Evolutionary conservation across 37 sponge, comb jelly and placozoan genomes (phyloP), one percentile per base, ranked within the genome.

Genomic region (Cliona cf. orientalis): DNA sequence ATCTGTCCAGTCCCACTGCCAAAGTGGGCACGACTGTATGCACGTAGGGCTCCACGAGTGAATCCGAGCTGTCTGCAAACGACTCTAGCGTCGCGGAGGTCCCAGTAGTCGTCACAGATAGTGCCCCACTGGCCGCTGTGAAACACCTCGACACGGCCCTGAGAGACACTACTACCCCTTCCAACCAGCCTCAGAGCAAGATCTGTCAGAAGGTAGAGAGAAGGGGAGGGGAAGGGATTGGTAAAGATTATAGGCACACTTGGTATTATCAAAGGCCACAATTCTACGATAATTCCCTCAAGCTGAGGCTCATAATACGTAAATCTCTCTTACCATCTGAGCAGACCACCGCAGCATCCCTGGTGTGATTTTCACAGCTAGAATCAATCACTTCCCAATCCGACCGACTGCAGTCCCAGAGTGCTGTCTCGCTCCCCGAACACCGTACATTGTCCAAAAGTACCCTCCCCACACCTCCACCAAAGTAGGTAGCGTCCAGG

Each of bases 121-220:
- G 77, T 88, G 49, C 89, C 89, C 89, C 89, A 88, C 33, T n/a
- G 26, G 41, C 57, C 46, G 60, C 77, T 82, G 64, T 82, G 89
- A 57, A 58, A 88, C 46, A 88, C 76, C 60, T 88, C 89, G 22
- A 88, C 89, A 31, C 89, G 89, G 2, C 89, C 89, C 22, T 69
- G 71, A 34, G 37, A 77, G 0, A 33, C 23, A 39, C 0, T 0
- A 19, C 26, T 41, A 3, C 81, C 75, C 11, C n/a, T n/a, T n/a
- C 70, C 82, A 6, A 68, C 82, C 31, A 86, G 72, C 21, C 79
- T 63, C 22, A 86, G 55, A 2, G 73, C 85, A 77, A 34, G 38
- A 1, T 85, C 76, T 75, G 58, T 0, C 22, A 39, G 36, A 68
- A 23, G 22, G 5, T 25, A 42, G 14, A 23, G 38, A 3, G 9